Base-by-base conservation (phyloP, 2,113 vertebrate genomes). In the Mustela lutreola region DNA sequence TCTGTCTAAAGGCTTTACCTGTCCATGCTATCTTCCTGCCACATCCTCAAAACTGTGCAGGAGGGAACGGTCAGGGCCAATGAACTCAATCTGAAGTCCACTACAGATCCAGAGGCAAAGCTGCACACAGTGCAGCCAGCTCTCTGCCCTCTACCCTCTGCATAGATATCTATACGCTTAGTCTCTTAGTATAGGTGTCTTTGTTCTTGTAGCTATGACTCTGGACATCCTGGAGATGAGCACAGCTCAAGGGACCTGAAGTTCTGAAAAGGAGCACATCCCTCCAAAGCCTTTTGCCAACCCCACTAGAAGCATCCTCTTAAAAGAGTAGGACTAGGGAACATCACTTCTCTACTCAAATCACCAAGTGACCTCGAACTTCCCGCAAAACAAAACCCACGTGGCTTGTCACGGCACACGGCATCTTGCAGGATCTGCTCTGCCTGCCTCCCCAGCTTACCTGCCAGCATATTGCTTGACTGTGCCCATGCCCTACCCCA, bases 71-170 rank as follows among this genome's bases (percentile, higher is more conserved):
- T 24, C 24, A 1, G 8, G 33, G 10, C 24, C 4, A 2, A 16
- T 5, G 7, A 8, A 26, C 19, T 48, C 36, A 0, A 31, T 48
- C 22, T 2, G 10, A 48, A 50, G 73, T 4, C 53, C 4, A 73
- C 4, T 18, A 62, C 12, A 73, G 22, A 31, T 4, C 31, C 39
- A 0, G 36, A 70, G 22, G 2, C 19, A 31, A 70, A 12, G 0
- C 7, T 0, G 2, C 2, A 2, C 2, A 8, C 3, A 21, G 31
- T 3, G 50, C 19, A 7, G 22, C 39, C 63, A 12, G 0, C 33
- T 0, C 10, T 28, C 24, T 10, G 10, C 42, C 42, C 42, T 42
- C 42, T 42, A 5, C 42, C 56, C 53, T 50, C 16, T 8, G 31
- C 36, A 4, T 5, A 39, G 24, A 21, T 14, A 15, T 21, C 0